Evolutionary conservation across 2,113 vertebrate species (phyloP).

Genomic region (Ptyas mucosa): DNA sequence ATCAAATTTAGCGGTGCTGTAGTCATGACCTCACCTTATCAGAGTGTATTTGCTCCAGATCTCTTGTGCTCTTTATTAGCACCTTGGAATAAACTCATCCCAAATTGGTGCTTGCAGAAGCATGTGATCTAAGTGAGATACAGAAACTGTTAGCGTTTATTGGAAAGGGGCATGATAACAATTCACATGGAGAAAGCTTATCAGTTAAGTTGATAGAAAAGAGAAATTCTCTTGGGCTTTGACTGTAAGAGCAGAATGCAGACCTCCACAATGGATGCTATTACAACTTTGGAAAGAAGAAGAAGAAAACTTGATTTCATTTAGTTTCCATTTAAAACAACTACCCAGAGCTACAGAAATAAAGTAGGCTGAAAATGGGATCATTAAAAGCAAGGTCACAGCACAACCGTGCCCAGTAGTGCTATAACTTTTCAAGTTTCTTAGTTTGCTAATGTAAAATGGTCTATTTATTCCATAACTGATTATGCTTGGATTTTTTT

Average conservation of each 20-base stretch:
- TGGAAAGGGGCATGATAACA: neutral
- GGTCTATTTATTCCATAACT: neutral
- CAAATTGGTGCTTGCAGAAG: neutral
- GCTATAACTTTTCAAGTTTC: neutral
- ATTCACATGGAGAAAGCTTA: neutral
- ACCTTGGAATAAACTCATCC: neutral
- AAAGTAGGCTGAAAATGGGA: neutral
- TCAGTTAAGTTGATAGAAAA: neutral
- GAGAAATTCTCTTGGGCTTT: neutral
- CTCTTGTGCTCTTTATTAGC: neutral
- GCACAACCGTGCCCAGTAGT: neutral
- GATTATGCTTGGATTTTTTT: neutral
- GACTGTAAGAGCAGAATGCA: neutral
- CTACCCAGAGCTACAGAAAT: neutral
- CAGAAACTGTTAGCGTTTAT: neutral
- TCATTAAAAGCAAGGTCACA: neutral
- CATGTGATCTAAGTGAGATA: neutral
- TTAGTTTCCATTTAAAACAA: slow-evolving; percentile 3
- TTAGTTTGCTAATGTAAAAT: neutral
- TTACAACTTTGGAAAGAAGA: neutral
- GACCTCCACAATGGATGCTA: neutral
- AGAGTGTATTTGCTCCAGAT: neutral
- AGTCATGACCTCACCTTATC: neutral
- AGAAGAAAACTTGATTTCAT: neutral
- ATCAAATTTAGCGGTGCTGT: neutral